These are phyloP conservation scores for Andrena hattorfiana DNA, from an alignment of 2,888 invertebrate genomes.

Conservation along the genomic window DNA sequence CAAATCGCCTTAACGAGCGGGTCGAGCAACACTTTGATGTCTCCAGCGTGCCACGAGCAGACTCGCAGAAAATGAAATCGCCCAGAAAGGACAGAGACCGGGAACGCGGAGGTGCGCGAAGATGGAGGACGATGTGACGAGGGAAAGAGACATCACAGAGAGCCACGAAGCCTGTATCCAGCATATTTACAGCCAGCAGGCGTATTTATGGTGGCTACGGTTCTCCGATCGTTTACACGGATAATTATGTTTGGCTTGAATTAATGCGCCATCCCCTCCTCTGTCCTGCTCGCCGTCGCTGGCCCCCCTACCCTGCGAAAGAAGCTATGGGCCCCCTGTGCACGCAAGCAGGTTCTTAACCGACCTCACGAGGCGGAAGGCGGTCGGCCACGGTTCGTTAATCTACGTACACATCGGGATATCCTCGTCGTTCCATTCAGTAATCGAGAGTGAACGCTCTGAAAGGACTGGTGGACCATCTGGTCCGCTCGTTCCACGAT, in stretches of 20 bases:
- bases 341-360: slow-evolving; percentile 69
- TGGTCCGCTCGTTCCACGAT: slow-evolving; percentile 2
- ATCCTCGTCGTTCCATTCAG: slow-evolving; percentile 52
- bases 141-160: slow-evolving; percentile 19
- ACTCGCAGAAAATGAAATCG: not conserved
- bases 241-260: slow-evolving; percentile 72
- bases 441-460: slow-evolving; percentile 57
- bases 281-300: not conserved
- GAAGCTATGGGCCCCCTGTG: slow-evolving; percentile 53
- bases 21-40: slow-evolving; percentile 24
- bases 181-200: slow-evolving; percentile 46
- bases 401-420: slow-evolving; percentile 63
- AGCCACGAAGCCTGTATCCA: not conserved
- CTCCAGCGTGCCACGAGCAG: not conserved
- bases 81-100: not conserved
- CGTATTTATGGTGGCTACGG: slow-evolving; percentile 57
- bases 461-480: slow-evolving; percentile 28
- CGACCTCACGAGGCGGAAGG: slow-evolving; percentile 62
- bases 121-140: not conserved
- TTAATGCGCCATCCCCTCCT: slow-evolving; percentile 51
- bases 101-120: not conserved
- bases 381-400: slow-evolving; percentile 64
- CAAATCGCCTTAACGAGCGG: slow-evolving; percentile 34
- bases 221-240: slow-evolving; percentile 62
- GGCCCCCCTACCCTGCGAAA: slow-evolving; percentile 31